Evolutionary conservation across 2,797 vertebrate genomes (phyloP).

Genomic region (Lagocephalus sceleratus): DNA sequence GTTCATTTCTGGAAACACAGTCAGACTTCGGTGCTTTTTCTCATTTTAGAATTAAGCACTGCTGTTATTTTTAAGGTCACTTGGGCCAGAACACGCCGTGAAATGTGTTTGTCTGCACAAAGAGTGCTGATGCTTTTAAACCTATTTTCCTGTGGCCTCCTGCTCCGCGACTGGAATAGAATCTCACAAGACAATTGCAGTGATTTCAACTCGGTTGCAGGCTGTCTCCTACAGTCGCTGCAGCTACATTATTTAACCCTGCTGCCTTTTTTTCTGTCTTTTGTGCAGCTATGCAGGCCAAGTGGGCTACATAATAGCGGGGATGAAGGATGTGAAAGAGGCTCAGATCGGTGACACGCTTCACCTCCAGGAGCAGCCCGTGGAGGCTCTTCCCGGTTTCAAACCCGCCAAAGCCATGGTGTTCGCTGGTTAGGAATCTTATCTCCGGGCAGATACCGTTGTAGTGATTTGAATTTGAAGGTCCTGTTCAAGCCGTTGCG

Average conservation of each 20-base stretch:
- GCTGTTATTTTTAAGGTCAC: no score
- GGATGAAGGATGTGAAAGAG: conserved; percentile 97
- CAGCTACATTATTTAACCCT: neutral
- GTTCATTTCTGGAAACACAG: no score
- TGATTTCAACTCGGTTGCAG: no score
- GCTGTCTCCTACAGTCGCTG: no score
- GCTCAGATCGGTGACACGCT: conserved; percentile 97
- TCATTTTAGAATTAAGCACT: no score
- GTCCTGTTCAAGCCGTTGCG: neutral
- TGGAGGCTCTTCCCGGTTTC: conserved; percentile 91
- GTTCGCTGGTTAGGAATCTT: conserved; percentile 84
- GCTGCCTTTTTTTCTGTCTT: neutral
- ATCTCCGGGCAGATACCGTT: neutral
- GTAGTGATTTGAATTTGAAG: neutral
- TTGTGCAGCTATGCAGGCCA: conserved; percentile 88
- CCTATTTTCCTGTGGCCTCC: no score
- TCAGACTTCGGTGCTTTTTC: no score
- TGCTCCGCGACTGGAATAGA: no score
- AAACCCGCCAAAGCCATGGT: conserved; percentile 96
- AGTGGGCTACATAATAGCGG: conserved; percentile 92
- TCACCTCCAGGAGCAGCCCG: conserved; percentile 84
- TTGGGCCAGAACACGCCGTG: no score
- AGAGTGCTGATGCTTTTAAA: no score
- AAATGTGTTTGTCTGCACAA: no score
- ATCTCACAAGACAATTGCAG: no score